A percentile compares a stretch with the other conserved stretches of the same genome.
These are phyloP conservation scores for Serinus canaria DNA, from an alignment of 2,113 vertebrate species.

Conservation along the genomic window DNA sequence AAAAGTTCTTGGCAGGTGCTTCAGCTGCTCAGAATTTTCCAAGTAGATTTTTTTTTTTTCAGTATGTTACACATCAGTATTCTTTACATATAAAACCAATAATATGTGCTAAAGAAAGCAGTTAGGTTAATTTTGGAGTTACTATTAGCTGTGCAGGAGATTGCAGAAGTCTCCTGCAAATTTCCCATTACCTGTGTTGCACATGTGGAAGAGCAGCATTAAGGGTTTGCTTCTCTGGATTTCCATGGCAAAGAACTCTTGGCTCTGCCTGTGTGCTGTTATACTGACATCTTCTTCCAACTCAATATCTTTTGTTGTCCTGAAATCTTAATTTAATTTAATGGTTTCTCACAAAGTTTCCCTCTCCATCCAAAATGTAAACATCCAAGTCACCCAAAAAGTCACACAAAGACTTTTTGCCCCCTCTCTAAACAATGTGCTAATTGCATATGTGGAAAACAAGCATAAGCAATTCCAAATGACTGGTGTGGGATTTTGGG, in stretches of 20 bases:
- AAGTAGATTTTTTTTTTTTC: not conserved
- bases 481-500: not conserved
- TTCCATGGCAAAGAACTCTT: not conserved
- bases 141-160: not conserved
- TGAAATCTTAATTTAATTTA: not conserved
- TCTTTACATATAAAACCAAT: not conserved
- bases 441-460: not conserved
- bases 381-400: not conserved
- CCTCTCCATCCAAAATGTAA: rapidly evolving
- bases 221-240: not conserved
- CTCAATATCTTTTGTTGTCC: not conserved
- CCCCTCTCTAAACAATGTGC: not conserved
- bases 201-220: not conserved
- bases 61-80: no score
- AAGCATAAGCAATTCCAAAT: not conserved
- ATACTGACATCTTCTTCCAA: not conserved
- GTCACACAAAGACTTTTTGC: not conserved
- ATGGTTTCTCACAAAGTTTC: not conserved
- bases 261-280: not conserved
- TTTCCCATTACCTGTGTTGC: not conserved
- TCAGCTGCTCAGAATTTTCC: not conserved
- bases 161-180: not conserved
- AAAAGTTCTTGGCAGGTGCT: not conserved
- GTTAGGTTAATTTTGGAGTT: not conserved
- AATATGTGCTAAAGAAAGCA: not conserved